phyloP scores from a whole-genome alignment of 1,140 invertebrate species.

The Mizuhopecten yessoensis region DNA sequence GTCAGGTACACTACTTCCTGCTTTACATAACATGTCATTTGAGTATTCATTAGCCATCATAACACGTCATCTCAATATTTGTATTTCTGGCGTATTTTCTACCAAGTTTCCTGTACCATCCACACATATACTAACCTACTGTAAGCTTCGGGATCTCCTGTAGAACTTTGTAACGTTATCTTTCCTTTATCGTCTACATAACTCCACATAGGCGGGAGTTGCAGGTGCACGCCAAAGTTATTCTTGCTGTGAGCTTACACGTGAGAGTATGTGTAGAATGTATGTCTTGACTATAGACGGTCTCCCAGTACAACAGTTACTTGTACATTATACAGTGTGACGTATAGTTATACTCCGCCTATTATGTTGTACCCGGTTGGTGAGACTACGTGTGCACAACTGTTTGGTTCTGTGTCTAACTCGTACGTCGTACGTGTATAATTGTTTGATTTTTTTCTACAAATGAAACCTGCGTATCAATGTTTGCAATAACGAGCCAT shows the following conservation, averaged over 20 bases:
- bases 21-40: background rate
- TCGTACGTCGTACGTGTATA: too few species aligned
- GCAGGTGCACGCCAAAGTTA: slow-evolving; percentile 9
- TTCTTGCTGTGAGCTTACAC: background rate
- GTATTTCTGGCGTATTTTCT: background rate
- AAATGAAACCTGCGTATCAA: too few species aligned
- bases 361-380: too few species aligned
- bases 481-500: too few species aligned
- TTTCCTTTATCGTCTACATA: slow-evolving; percentile 14
- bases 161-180: background rate
- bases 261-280: background rate
- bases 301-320: too few species aligned
- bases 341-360: too few species aligned
- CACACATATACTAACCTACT: background rate
- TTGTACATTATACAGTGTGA: too few species aligned
- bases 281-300: too few species aligned
- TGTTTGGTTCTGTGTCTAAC: too few species aligned
- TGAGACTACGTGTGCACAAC: too few species aligned
- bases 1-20: background rate
- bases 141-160: background rate
- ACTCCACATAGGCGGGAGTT: background rate
- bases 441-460: too few species aligned
- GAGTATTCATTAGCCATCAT: background rate
- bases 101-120: background rate
- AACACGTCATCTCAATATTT: background rate